phyloP scores from a whole-genome alignment of 1,140 invertebrate genomes.

The Alviniconcha marisindica region DNA sequence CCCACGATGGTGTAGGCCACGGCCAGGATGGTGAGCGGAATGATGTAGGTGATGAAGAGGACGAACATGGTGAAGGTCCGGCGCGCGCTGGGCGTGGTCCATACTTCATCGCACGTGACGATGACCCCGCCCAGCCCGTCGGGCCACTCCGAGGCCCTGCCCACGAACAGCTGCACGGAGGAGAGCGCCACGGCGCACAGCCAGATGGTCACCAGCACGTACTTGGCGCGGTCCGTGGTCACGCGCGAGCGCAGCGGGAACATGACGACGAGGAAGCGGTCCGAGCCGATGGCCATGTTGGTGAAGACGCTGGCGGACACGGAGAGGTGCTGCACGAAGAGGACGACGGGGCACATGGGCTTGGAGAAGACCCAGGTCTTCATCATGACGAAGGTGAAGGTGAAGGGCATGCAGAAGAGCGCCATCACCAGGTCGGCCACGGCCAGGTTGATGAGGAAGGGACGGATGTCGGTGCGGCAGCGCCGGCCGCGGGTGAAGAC shows the following conservation, averaged over 20 bases:
- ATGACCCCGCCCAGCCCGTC: constrained; percentile 20
- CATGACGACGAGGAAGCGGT: constrained; percentile 68
- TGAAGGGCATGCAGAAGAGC: constrained; percentile 75
- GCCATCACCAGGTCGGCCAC: constrained; percentile 74
- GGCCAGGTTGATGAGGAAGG: constrained; percentile 88
- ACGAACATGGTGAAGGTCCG: constrained; percentile 77
- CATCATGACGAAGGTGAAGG: constrained; percentile 70
- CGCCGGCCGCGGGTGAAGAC: constrained; percentile 65
- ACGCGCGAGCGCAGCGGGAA: constrained; percentile 67
- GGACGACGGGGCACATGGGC: constrained; percentile 70
- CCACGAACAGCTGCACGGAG: constrained; percentile 76
- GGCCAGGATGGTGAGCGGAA: constrained; percentile 77
- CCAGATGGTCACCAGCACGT: constrained; percentile 77
- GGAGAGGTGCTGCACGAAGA: constrained; percentile 71
- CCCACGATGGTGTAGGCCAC: constrained; percentile 76
- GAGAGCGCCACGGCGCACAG: constrained; percentile 73
- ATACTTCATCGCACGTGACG: constrained; percentile 60
- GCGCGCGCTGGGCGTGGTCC: constrained; percentile 56
- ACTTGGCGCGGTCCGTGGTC: constrained; percentile 60
- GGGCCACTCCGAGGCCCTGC: constrained; percentile 65
- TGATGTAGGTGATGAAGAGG: constrained; percentile 77
- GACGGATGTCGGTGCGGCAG: constrained; percentile 68
- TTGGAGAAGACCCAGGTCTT: constrained; percentile 69
- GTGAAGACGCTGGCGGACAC: constrained; percentile 72
- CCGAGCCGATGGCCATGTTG: constrained; percentile 73